A percentile compares a stretch with the other conserved stretches of the same genome.
phyloP scores from a whole-genome alignment of 2,797 vertebrate species.

The Pseudochaenichthys georgianus region DNA sequence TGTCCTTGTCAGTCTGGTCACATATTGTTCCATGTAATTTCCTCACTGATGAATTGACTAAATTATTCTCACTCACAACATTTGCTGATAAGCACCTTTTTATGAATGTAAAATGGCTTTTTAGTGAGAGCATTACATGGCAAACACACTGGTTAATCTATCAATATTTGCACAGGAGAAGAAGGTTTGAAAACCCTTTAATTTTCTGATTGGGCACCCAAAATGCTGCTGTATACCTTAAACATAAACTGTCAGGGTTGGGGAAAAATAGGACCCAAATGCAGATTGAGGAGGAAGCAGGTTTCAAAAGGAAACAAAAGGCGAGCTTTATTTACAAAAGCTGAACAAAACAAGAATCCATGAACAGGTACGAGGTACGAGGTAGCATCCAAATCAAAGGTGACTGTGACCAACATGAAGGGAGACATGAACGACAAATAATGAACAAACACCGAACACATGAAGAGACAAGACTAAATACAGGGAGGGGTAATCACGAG shows the following conservation, averaged over 20 bases:
- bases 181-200: neutral
- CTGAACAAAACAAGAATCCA: too few species aligned
- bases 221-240: constrained; percentile 2
- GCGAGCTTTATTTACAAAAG: too few species aligned
- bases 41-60: constrained; percentile 43
- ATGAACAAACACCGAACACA: too few species aligned
- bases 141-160: constrained; percentile 30
- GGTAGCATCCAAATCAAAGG: too few species aligned
- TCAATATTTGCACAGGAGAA: constrained; percentile 32
- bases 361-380: too few species aligned
- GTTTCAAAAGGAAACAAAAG: too few species aligned
- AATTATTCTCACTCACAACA: constrained; percentile 51
- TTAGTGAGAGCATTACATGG: constrained; percentile 28
- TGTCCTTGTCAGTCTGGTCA: constrained; percentile 42
- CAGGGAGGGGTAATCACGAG: too few species aligned
- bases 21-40: constrained; percentile 53
- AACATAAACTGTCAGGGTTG: neutral
- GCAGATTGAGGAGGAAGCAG: too few species aligned
- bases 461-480: too few species aligned
- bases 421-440: too few species aligned
- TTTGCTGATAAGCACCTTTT: constrained; percentile 62
- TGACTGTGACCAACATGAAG: too few species aligned
- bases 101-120: constrained; percentile 43
- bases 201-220: neutral
- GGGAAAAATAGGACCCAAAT: too few species aligned